A percentile compares a stretch with the other conserved stretches of the same genome.
phyloP scores from a whole-genome alignment of 2,113 vertebrate genomes.

The Sus scrofa region T2T-Sscrofa CM000820.6:131621001-131621500 shows the following conservation, averaged over 20 bases:
- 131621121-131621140: neutral
- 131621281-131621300: neutral
- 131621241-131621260: neutral
- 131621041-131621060: neutral
- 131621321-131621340: neutral
- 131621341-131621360: constrained; percentile 33
- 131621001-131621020: neutral
- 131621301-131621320: neutral
- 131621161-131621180: constrained; percentile 5
- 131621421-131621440: neutral
- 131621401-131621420: neutral
- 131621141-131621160: neutral
- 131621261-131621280: neutral
- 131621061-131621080: neutral
- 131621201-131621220: neutral
- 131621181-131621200: neutral
- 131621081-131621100: neutral
- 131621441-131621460: neutral
- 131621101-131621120: neutral
- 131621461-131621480: neutral
- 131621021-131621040: neutral
- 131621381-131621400: neutral
- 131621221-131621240: neutral
- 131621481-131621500: neutral
- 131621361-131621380: neutral